A percentile compares a stretch with the other conserved stretches of the same genome.
phyloP scores from a whole-genome alignment of 2,888 invertebrate genomes.

The Euplexia lucipara region DNA sequence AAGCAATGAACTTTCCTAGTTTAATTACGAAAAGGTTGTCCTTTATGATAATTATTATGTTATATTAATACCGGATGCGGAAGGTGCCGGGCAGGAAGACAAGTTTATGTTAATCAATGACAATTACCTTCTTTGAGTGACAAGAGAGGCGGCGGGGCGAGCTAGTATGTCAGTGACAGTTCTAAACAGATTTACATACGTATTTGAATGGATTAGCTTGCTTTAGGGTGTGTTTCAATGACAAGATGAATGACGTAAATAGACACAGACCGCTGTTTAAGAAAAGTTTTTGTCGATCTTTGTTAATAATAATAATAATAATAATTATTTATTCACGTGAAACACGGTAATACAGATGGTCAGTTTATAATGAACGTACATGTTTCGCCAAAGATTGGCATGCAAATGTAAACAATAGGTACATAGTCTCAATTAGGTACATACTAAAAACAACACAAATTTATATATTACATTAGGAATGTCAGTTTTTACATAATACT shows the following conservation, averaged over 20 bases:
- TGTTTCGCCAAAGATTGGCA: no score
- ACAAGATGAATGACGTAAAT: conserved; percentile 10
- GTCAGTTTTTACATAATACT: no score
- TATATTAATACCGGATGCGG: conserved; percentile 71
- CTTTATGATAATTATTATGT: conserved; percentile 63
- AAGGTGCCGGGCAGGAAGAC: conserved; percentile 68
- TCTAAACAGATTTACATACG: conserved; percentile 58
- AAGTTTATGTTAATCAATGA: conserved; percentile 64
- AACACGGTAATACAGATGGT: no score
- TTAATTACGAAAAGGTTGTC: conserved; percentile 58
- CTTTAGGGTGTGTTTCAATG: conserved; percentile 25
- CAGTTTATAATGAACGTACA: no score
- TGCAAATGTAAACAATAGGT: no score
- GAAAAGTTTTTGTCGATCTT: no score
- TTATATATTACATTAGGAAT: no score
- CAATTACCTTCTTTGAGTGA: conserved; percentile 57
- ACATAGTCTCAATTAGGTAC: no score
- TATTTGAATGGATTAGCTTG: conserved; percentile 49
- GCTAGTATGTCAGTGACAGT: conserved; percentile 45
- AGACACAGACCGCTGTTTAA: no score
- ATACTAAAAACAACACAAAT: no score
- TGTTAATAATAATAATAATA: no score
- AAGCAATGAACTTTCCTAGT: conserved; percentile 57
- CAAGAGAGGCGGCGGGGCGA: conserved; percentile 40
- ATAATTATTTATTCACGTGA: no score